A percentile compares a stretch with the other conserved stretches of the same genome.
phyloP scores from a whole-genome alignment of 2,797 vertebrate genomes.

The Melanotaenia maccullochi region DNA sequence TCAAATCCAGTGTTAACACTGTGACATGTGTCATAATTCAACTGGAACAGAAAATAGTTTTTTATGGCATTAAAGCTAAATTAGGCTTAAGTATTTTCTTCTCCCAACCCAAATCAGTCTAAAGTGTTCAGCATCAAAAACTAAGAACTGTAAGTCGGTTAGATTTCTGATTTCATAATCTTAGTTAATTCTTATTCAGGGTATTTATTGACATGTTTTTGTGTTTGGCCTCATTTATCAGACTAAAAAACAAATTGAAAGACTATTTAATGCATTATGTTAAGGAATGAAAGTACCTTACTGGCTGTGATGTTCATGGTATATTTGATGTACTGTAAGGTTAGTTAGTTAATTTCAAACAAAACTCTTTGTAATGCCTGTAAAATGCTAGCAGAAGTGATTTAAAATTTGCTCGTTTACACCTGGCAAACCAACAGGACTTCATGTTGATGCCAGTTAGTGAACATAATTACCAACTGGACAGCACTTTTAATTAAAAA shows the following conservation, averaged over 20 bases:
- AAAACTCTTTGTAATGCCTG: too few relatives aligned
- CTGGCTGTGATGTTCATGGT: too few relatives aligned
- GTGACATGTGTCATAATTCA: not conserved
- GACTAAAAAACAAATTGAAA: too few relatives aligned
- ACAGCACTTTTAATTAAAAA: too few relatives aligned
- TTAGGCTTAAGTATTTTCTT: not conserved
- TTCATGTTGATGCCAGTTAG: too few relatives aligned
- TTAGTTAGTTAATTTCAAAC: too few relatives aligned
- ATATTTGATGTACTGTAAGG: too few relatives aligned
- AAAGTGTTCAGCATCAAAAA: not conserved
- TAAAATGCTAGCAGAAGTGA: too few relatives aligned
- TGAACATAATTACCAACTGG: too few relatives aligned
- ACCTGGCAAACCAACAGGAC: too few relatives aligned
- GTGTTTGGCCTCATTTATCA: not conserved
- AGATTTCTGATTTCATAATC: not conserved
- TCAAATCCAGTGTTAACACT: constrained; percentile 11
- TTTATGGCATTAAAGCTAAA: not conserved
- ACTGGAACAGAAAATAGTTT: constrained; percentile 1
- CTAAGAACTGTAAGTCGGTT: not conserved
- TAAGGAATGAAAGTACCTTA: too few relatives aligned
- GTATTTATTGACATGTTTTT: not conserved
- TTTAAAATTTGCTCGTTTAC: too few relatives aligned
- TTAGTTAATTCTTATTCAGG: not conserved
- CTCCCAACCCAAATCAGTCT: not conserved
- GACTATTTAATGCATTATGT: not conserved